Conservation (phyloP, 2,888 invertebrate genomes). For the Ectemnius continuus region DNA sequence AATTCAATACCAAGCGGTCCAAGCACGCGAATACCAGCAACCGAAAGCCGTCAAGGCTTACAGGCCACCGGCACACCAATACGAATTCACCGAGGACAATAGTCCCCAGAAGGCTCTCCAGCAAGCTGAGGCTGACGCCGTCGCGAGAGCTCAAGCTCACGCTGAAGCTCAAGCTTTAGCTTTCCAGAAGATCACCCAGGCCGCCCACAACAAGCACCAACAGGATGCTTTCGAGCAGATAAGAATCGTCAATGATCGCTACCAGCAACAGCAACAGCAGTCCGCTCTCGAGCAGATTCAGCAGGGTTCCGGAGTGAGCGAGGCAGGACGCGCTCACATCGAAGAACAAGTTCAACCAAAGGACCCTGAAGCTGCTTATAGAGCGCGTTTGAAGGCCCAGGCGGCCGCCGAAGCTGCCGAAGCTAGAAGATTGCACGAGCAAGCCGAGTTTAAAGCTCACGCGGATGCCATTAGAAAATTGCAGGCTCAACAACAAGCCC, state of each 20-base stretch:
- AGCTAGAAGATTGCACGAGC: constrained; percentile 72
- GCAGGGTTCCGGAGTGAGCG: constrained; percentile 71
- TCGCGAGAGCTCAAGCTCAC: constrained; percentile 70
- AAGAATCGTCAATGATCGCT: constrained; percentile 68
- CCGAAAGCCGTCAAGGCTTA: constrained; percentile 56
- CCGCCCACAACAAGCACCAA: constrained; percentile 71
- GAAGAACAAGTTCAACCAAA: constrained; percentile 68
- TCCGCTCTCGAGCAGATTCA: constrained; percentile 74
- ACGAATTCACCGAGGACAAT: constrained; percentile 62
- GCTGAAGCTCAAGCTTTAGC: constrained; percentile 73
- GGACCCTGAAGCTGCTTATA: constrained; percentile 71
- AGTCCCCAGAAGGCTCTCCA: constrained; percentile 36
- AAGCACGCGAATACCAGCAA: constrained; percentile 25
- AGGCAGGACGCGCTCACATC: constrained; percentile 71
- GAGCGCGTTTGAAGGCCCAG: constrained; percentile 71
- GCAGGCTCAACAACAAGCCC: constrained; percentile 73
- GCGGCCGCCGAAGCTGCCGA: constrained; percentile 70
- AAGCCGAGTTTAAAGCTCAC: constrained; percentile 74
- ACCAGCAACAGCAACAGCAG: constrained; percentile 69
- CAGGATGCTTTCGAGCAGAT: constrained; percentile 72
- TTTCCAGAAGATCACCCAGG: constrained; percentile 72
- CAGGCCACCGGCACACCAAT: constrained; percentile 61
- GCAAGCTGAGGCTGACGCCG: constrained; percentile 56
- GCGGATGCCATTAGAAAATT: constrained; percentile 73
- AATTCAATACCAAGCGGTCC: constrained; percentile 51